Evolutionary conservation across 1,140 invertebrate species (phyloP).

Genomic region (Frieseomelitta varia): DNA sequence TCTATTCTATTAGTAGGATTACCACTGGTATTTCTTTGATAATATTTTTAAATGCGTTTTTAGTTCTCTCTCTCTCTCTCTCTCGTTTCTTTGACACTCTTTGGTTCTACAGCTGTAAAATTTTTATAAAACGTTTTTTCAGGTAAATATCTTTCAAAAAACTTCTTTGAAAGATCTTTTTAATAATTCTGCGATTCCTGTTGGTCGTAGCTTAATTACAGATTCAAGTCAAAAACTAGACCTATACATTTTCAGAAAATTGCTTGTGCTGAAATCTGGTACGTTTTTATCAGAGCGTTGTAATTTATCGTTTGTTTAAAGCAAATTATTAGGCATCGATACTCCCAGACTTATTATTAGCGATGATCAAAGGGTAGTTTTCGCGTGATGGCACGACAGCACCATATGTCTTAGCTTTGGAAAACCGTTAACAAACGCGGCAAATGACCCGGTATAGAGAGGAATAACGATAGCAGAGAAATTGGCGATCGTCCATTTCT

Average conservation of each 20-base stretch:
- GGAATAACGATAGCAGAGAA: constrained; percentile 2
- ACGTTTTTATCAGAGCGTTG: not conserved
- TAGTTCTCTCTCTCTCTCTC: not conserved
- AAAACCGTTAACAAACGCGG: constrained; percentile 40
- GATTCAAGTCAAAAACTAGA: not conserved
- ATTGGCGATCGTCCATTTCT: constrained; percentile 46
- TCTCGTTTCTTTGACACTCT: not conserved
- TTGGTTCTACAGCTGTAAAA: not conserved
- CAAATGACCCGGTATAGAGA: constrained; percentile 28
- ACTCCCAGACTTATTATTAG: constrained; percentile 41
- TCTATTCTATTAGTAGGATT: too few species aligned
- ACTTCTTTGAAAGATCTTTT: not conserved
- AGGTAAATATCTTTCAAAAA: not conserved
- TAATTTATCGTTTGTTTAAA: constrained; percentile 2
- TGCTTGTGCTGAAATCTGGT: not conserved
- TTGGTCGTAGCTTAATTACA: not conserved
- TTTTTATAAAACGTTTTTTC: too few species aligned
- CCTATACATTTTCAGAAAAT: not conserved
- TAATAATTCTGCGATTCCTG: not conserved
- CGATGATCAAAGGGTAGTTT: constrained; percentile 47
- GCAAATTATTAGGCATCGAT: constrained; percentile 22
- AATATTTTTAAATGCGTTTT: not conserved
- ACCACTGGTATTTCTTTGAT: too few species aligned
- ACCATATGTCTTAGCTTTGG: constrained; percentile 10
- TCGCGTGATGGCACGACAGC: constrained; percentile 14